Conservation (phyloP, 2,113 vertebrate genomes). For the Aphelocoma coerulescens region DNA sequence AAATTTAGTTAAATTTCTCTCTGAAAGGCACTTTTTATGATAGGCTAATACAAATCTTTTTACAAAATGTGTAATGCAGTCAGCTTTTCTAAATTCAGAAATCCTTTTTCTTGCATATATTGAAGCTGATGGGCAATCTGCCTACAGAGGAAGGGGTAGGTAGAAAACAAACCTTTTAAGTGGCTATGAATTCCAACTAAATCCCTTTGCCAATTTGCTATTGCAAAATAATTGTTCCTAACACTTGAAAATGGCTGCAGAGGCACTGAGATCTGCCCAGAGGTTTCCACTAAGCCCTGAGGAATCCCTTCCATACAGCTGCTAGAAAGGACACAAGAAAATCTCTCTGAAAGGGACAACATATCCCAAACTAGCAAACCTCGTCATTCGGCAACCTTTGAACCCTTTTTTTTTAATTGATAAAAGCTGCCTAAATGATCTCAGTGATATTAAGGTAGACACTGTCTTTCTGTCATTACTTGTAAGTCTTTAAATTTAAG, state of each 20-base stretch:
- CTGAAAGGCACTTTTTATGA: neutral
- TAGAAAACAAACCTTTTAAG: neutral
- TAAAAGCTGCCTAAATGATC: neutral
- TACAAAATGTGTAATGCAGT: neutral
- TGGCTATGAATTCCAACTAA: neutral
- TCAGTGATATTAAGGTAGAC: neutral
- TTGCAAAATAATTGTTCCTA: neutral
- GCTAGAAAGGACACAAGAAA: neutral
- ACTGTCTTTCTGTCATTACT: neutral
- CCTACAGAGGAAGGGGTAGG: neutral
- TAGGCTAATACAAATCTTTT: neutral
- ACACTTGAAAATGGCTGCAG: neutral
- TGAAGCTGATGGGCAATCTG: neutral
- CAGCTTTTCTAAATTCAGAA: neutral
- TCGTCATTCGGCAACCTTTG: neutral
- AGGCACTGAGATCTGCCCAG: neutral
- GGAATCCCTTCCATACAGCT: neutral
- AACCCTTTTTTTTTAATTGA: neutral
- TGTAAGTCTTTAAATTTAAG: neutral
- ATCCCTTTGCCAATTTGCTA: neutral
- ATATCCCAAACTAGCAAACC: neutral
- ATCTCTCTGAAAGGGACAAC: neutral
- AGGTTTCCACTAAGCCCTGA: no score
- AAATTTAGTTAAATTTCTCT: neutral
- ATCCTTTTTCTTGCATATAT: no score